phyloP scores from a whole-genome alignment of 2,797 vertebrate genomes.

The Buphagus erythrorhynchus region DNA sequence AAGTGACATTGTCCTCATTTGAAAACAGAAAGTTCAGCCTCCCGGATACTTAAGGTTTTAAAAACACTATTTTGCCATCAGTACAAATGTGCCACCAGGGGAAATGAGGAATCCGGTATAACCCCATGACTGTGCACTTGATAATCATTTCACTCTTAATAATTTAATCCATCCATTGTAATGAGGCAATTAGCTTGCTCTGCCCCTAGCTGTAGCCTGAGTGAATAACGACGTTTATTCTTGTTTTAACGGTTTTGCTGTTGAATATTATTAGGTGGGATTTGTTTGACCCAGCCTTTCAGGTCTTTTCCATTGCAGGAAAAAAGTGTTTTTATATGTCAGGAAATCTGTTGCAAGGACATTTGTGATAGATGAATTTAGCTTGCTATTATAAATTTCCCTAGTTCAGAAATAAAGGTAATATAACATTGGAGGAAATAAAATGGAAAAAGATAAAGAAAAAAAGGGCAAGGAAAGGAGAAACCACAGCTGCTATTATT shows the following conservation, averaged over 20 bases:
- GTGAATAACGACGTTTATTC: neutral
- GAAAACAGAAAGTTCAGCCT: constrained; percentile 5
- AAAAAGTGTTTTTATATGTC: neutral
- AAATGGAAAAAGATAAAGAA: neutral
- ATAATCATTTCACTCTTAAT: constrained; percentile 53
- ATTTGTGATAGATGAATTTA: neutral
- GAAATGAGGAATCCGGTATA: constrained; percentile 23
- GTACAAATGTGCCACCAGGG: constrained; percentile 7
- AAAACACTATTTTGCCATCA: neutral
- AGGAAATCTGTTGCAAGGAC: neutral
- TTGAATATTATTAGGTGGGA: neutral
- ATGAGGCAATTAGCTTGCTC: constrained; percentile 52
- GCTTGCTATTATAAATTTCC: neutral
- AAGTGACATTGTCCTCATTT: neutral
- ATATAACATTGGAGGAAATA: neutral
- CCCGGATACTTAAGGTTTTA: neutral
- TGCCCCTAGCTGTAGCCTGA: constrained; percentile 34
- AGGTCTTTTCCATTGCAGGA: neutral
- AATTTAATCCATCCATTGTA: constrained; percentile 26
- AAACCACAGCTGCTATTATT: neutral
- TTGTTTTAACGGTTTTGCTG: neutral
- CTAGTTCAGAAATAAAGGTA: neutral
- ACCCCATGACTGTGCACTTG: constrained; percentile 28
- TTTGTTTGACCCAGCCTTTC: neutral
- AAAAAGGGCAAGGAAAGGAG: neutral